Base-by-base conservation (phyloP, 2,888 invertebrate species). In the Trachelus troglodyta region DNA sequence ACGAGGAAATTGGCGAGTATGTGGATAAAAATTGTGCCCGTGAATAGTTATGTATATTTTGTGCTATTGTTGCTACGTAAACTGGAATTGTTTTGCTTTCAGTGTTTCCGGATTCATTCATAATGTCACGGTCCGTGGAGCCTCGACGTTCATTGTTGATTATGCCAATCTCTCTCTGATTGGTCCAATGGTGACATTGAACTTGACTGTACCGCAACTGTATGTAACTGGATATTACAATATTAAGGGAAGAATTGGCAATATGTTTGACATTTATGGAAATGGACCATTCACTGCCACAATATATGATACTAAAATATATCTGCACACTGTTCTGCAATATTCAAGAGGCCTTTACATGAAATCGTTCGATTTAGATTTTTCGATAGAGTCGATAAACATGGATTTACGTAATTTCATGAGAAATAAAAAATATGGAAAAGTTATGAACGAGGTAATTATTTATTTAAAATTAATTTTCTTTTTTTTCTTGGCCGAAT, bases 1-100 rank as follows among this genome's bases (percentile, higher is more conserved):
- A 89, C 82, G 82, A 84, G 11, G 90, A 90, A 77, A 87, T 90
- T 77, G 90, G 90, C 79, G 87, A 86, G 90, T 90, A 82, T 80
- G 85, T 82, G 40, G 23, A 23, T 4, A 40, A 15, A 2, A 15
- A 15, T 40, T 40, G 1, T 40, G 15, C 6, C 6, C 9, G 15
- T 6, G 6, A 23, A 40, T 40, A 23, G 15, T 23, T 23, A 34
- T 34, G 1, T 34, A 3, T 12, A 6, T 34, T 74, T 3, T 3
- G 34, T 34, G 33, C 3, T 34, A 6, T 37, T 1, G 30, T 11
- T 75, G 15, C 12, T 30, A 37, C 2, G 56, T 31, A n/a, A 31
- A 34, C 31, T n/a, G 15, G 11, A 34, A 40, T 71, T 11, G 12
- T 69, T 68, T 68, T 35, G 34, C 78, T 85, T 82, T 31, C 83